Evolutionary conservation across 2,888 invertebrate species (phyloP).

Genomic region (Tetragnatha montana): DNA sequence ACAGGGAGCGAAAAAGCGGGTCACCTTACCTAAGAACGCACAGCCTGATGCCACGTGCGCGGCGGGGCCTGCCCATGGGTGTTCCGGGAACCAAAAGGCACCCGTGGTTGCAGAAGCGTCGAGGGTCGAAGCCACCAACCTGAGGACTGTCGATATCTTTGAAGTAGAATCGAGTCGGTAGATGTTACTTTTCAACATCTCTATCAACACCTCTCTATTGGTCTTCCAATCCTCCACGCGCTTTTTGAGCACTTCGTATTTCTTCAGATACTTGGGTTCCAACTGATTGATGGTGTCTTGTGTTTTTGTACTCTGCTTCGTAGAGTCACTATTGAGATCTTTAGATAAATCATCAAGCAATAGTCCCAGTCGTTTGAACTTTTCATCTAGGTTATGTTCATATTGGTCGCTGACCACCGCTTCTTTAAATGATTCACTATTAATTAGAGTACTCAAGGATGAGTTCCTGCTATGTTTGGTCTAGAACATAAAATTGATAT

Average conservation of each 20-base stretch:
- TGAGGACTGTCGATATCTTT: conserved; percentile 2
- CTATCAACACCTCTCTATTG: not conserved
- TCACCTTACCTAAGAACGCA: not conserved
- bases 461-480: too few species aligned
- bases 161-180: conserved; percentile 20
- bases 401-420: not conserved
- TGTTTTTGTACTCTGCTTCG: not conserved
- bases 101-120: conserved; percentile 15
- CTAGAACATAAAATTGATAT: too few species aligned
- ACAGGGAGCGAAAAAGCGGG: too few species aligned
- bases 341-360: not conserved
- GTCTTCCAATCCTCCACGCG: conserved; percentile 18
- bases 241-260: not conserved
- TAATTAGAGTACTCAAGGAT: too few species aligned
- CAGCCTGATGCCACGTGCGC: conserved; percentile 15
- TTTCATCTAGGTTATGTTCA: not conserved
- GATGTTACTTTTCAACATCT: not conserved
- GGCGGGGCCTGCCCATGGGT: conserved; percentile 6
- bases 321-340: not conserved
- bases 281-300: not conserved
- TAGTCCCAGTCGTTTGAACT: not conserved
- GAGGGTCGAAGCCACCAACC: not conserved
- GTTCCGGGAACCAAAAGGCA: conserved; percentile 24
- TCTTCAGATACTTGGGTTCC: not conserved
- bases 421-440: not conserved